Percentiles rank a stretch among this genome's conserved stretches.
Evolutionary conservation across 2,113 vertebrate species (phyloP).

Genomic region (Stegostoma tigrinum): DNA sequence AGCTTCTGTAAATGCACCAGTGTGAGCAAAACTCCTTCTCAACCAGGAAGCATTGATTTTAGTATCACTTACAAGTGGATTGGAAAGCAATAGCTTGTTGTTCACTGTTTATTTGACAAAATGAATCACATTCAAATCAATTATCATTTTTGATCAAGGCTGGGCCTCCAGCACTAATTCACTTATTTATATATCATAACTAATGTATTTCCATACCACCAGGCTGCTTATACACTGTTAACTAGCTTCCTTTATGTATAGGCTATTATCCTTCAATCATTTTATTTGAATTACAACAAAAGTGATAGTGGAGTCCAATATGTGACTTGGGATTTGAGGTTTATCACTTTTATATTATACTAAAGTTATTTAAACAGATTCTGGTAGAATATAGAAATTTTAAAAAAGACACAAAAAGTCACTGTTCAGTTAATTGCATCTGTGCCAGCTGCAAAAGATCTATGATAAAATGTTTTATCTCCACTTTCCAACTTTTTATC

Average conservation of each 20-base stretch:
- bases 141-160: conserved; percentile 14
- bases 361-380: not conserved
- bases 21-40: not conserved
- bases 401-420: not conserved
- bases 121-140: not conserved
- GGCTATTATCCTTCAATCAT: conserved; percentile 14
- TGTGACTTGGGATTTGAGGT: not conserved
- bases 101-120: conserved; percentile 13
- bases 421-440: not conserved
- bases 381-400: not conserved
- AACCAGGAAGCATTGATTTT: not conserved
- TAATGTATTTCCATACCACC: conserved; percentile 1
- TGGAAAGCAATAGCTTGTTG: not conserved
- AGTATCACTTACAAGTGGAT: not conserved
- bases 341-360: not conserved
- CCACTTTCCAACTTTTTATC: not conserved
- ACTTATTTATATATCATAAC: not conserved
- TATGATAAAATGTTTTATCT: not conserved
- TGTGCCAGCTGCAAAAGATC: not conserved
- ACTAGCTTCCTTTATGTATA: conserved; percentile 20
- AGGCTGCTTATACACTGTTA: not conserved
- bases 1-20: not conserved
- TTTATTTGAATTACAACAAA: conserved; percentile 21
- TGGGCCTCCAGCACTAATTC: not conserved
- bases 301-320: not conserved